phyloP scores from a whole-genome alignment of 2,797 vertebrate species.

The Megaceryle alcyon region DNA sequence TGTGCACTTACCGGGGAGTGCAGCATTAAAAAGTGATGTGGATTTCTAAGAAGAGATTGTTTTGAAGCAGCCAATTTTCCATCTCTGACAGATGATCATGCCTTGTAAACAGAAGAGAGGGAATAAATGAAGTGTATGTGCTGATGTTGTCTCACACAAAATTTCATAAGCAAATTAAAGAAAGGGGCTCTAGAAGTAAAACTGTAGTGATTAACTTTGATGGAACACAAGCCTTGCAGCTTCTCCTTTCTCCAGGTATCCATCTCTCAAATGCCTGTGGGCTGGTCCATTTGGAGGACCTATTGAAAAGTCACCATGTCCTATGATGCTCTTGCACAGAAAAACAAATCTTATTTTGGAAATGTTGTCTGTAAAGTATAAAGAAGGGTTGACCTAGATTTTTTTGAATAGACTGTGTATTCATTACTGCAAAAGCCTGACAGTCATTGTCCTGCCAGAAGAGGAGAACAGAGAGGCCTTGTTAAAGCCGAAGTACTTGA shows the following conservation, averaged over 20 bases:
- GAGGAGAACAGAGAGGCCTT: constrained; percentile 29
- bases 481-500: background rate
- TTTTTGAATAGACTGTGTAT: background rate
- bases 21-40: background rate
- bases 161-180: background rate
- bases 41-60: background rate
- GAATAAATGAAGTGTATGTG: background rate
- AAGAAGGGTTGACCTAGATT: background rate
- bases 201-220: background rate
- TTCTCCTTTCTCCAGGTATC: background rate
- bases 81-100: background rate
- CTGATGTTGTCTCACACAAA: background rate
- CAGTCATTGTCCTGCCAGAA: background rate
- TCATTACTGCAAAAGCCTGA: background rate
- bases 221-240: background rate
- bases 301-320: background rate
- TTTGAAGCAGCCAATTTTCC: background rate
- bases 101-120: background rate
- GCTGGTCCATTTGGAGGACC: background rate
- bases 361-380: background rate
- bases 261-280: rapidly evolving
- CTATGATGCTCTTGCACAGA: background rate
- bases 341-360: constrained; percentile 19
- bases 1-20: background rate
- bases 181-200: background rate